Conservation (phyloP, 2,113 vertebrate genomes). For the Columbina picui region DNA sequence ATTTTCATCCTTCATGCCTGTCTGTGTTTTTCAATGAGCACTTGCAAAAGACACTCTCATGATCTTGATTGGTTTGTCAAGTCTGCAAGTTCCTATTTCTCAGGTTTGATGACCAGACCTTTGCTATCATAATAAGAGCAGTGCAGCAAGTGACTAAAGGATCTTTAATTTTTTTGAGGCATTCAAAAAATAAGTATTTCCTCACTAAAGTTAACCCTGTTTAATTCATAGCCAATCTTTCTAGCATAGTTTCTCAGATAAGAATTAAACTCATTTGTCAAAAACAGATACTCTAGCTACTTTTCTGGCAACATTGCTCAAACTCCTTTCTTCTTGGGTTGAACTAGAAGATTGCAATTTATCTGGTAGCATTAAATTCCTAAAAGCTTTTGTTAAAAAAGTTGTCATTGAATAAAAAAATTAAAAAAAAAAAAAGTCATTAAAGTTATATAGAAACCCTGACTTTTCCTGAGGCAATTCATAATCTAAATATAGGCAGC, state of each 20-base stretch:
- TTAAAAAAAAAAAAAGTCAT: neutral
- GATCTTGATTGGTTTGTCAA: neutral
- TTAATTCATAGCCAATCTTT: constrained; percentile 47
- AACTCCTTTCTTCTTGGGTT: constrained; percentile 28
- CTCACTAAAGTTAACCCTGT: constrained; percentile 26
- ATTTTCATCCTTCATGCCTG: neutral
- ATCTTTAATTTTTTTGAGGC: constrained; percentile 26
- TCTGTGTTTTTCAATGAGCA: neutral
- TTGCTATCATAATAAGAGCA: neutral
- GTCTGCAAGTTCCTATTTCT: constrained; percentile 6
- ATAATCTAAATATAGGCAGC: constrained; percentile 11
- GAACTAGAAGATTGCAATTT: constrained; percentile 49
- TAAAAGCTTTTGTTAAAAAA: constrained; percentile 33
- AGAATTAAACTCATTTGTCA: constrained; percentile 54
- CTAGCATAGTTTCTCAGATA: constrained; percentile 15
- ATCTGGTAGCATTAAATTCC: constrained; percentile 3
- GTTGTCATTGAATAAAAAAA: neutral
- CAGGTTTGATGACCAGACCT: constrained; percentile 11
- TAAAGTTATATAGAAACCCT: constrained; percentile 5
- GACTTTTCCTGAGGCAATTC: neutral
- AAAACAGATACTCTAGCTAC: constrained; percentile 42
- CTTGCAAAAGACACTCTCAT: neutral
- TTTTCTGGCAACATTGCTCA: constrained; percentile 10
- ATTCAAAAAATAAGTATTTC: constrained; percentile 28
- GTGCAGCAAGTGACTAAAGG: constrained; percentile 1